Evolutionary conservation across 1,140 invertebrate species (phyloP).

Genomic region (Nephotettix cincticeps): DNA sequence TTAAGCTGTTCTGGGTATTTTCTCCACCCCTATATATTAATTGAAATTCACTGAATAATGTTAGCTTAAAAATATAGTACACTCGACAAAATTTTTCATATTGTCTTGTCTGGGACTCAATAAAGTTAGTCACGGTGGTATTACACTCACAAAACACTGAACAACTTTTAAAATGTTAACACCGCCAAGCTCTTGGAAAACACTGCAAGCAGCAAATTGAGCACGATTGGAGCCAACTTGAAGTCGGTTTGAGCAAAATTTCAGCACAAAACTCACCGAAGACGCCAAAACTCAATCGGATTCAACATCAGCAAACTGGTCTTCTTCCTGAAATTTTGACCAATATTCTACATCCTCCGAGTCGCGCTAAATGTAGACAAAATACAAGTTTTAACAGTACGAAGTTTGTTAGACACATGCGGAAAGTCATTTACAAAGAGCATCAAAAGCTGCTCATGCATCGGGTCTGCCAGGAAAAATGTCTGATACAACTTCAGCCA

Average conservation of each 20-base stretch:
- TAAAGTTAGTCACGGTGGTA: too few species aligned
- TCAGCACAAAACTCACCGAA: background rate
- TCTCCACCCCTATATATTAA: too few species aligned
- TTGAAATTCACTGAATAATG: too few species aligned
- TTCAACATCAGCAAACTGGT: conserved; percentile 31
- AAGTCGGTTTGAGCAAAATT: background rate
- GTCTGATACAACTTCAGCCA: too few species aligned
- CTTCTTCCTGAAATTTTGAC: conserved; percentile 29
- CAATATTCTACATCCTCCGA: conserved; percentile 3
- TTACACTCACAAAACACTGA: background rate
- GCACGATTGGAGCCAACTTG: background rate
- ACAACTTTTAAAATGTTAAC: background rate
- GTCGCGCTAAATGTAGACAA: background rate
- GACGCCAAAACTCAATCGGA: conserved; percentile 4
- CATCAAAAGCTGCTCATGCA: too few species aligned
- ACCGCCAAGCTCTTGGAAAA: background rate
- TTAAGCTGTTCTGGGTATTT: too few species aligned
- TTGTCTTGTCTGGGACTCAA: too few species aligned
- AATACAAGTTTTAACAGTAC: background rate
- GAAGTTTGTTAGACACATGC: background rate
- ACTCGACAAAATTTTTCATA: too few species aligned
- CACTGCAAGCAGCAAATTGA: background rate
- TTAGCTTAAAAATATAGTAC: too few species aligned
- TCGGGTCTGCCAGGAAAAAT: background rate
- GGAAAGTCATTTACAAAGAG: background rate